Percentiles rank a stretch among this genome's conserved stretches.
phyloP scores from a whole-genome alignment of 2,888 invertebrate species.

The Helobdella robusta region DNA sequence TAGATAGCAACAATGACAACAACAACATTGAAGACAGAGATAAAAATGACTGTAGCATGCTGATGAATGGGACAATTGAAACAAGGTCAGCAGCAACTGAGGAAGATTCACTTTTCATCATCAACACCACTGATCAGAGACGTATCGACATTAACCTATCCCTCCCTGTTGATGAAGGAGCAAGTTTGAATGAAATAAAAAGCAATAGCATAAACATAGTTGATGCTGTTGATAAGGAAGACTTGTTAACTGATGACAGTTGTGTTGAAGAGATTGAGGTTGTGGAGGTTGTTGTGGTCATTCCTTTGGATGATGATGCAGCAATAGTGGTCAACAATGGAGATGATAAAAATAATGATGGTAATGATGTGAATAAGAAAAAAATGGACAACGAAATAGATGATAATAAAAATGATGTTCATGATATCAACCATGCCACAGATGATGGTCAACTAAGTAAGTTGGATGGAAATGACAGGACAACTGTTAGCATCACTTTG shows the following conservation, averaged over 20 bases:
- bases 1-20: too few relatives aligned
- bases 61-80: too few relatives aligned
- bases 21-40: too few relatives aligned
- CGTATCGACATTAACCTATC: too few relatives aligned
- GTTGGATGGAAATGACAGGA: background rate
- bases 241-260: background rate
- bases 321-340: background rate
- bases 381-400: background rate
- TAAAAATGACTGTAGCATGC: too few relatives aligned
- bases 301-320: background rate
- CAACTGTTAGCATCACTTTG: background rate
- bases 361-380: background rate
- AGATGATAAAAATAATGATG: background rate
- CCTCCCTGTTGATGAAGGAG: background rate
- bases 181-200: background rate
- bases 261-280: constrained; percentile 34
- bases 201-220: background rate
- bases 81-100: too few relatives aligned
- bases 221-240: background rate
- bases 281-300: constrained; percentile 35
- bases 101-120: too few relatives aligned
- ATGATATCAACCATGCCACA: background rate
- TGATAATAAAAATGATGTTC: background rate
- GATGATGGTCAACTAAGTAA: background rate
- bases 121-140: too few relatives aligned